Percentiles rank a stretch among this genome's conserved stretches.
These are phyloP conservation scores for Parauchenoglanis punctatus DNA, from an alignment of 2,797 vertebrate genomes.

Conservation along the genomic window DNA sequence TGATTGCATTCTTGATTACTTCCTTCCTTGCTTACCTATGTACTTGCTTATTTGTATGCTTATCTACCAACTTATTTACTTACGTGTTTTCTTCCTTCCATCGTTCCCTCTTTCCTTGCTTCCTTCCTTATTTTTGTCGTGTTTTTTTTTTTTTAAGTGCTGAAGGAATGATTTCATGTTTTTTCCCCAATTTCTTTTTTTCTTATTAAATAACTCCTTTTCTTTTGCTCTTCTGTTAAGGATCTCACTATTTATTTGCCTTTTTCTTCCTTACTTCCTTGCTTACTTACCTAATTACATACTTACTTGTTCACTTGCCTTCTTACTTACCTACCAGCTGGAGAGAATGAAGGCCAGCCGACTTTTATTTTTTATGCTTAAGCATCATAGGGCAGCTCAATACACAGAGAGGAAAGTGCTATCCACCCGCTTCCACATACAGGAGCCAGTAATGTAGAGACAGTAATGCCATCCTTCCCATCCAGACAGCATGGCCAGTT, in stretches of 20 bases:
- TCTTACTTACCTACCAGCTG: neutral
- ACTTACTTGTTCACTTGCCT: neutral
- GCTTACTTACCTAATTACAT: neutral
- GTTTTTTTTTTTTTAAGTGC: too few species aligned
- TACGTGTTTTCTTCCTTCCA: neutral
- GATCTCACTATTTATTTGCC: neutral
- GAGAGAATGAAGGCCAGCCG: neutral
- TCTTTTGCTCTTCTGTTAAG: neutral
- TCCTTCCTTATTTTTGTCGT: neutral
- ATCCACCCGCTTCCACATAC: neutral
- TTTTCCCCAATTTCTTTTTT: neutral
- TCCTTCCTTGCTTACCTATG: too few species aligned
- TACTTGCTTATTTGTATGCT: neutral
- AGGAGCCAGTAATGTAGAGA: neutral
- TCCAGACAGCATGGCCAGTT: neutral
- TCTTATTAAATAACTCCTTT: neutral
- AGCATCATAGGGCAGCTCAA: neutral
- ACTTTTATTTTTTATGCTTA: neutral
- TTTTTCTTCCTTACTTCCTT: neutral
- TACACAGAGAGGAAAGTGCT: neutral
- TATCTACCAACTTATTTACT: neutral
- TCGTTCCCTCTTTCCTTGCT: too few species aligned
- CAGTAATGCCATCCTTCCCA: neutral
- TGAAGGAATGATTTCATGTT: neutral
- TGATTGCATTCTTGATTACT: neutral